Percentiles rank a stretch among this genome's conserved stretches.
Conservation (phyloP, 2,113 vertebrate species). For the Sclerurus mexicanus region DNA sequence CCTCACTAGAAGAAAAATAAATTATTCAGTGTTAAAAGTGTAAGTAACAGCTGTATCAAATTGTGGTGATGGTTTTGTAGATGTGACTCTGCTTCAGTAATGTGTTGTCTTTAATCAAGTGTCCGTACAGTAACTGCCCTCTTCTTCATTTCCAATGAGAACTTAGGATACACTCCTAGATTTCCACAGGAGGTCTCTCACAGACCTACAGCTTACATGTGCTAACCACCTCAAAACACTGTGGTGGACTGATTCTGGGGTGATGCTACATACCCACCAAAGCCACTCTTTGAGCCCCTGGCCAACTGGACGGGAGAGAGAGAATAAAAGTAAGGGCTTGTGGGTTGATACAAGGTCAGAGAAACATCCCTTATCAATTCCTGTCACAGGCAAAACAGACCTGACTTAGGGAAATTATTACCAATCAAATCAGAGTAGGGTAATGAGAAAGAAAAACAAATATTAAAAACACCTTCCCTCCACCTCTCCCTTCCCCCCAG, state of each 20-base stretch:
- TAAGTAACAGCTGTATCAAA: not conserved
- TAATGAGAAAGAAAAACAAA: not conserved
- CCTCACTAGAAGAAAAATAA: not conserved
- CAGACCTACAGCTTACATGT: not conserved
- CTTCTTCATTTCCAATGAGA: not conserved
- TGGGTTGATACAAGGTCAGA: not conserved
- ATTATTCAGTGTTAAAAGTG: not conserved
- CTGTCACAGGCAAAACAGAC: not conserved
- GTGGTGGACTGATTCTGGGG: not conserved
- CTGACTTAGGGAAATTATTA: not conserved
- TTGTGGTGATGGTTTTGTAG: not conserved
- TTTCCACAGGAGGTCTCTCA: not conserved
- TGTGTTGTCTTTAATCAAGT: not conserved
- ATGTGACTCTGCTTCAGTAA: not conserved
- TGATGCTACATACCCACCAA: not conserved
- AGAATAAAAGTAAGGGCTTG: rapidly evolving
- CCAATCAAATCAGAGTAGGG: not conserved
- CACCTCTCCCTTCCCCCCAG: not conserved
- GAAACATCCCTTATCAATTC: not conserved
- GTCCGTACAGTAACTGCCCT: not conserved
- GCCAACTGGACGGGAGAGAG: not conserved
- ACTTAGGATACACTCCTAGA: not conserved
- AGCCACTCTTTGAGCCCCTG: not conserved
- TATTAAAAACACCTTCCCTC: not conserved
- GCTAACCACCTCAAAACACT: not conserved